phyloP scores from a whole-genome alignment of 2,797 vertebrate species.

The Leptodactylus fallax region DNA sequence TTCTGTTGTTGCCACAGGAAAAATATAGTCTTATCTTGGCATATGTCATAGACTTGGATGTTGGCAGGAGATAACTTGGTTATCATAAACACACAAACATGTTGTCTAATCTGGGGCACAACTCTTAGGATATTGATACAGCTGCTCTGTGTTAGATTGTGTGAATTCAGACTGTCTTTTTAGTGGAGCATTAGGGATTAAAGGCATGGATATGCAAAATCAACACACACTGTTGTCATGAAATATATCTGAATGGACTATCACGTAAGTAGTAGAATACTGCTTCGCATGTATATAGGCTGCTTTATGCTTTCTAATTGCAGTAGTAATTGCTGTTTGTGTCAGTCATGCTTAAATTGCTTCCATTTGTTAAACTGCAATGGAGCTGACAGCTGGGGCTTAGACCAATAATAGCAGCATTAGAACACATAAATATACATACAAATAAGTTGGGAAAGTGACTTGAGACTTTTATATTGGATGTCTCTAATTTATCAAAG shows the following conservation, averaged over 20 bases:
- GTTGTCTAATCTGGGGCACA: slow-evolving; percentile 39
- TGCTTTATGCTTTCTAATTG: slow-evolving; percentile 45
- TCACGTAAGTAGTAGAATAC: slow-evolving; percentile 15
- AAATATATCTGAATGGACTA: slow-evolving; percentile 19
- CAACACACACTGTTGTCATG: slow-evolving; percentile 22
- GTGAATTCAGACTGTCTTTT: slow-evolving; percentile 33
- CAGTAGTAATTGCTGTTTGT: slow-evolving; percentile 51
- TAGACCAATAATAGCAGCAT: slow-evolving; percentile 42
- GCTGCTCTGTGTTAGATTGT: slow-evolving; percentile 44
- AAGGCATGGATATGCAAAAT: slow-evolving; percentile 50
- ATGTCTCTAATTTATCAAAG: neutral
- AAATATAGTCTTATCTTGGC: slow-evolving; percentile 53
- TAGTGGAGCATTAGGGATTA: slow-evolving; percentile 42
- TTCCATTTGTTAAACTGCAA: slow-evolving; percentile 48
- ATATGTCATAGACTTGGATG: slow-evolving; percentile 53
- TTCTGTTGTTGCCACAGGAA: slow-evolving; percentile 28
- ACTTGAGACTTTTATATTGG: slow-evolving; percentile 14
- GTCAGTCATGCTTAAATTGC: slow-evolving; percentile 53
- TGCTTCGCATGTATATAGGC: slow-evolving; percentile 49
- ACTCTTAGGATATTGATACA: slow-evolving; percentile 38
- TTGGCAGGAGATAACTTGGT: slow-evolving; percentile 53
- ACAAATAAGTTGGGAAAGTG: slow-evolving; percentile 38
- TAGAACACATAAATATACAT: slow-evolving; percentile 39
- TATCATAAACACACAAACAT: slow-evolving; percentile 46
- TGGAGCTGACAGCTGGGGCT: slow-evolving; percentile 43